Conservation (phyloP, 2,888 invertebrate species). For the Dolichopus griseipennis region DNA sequence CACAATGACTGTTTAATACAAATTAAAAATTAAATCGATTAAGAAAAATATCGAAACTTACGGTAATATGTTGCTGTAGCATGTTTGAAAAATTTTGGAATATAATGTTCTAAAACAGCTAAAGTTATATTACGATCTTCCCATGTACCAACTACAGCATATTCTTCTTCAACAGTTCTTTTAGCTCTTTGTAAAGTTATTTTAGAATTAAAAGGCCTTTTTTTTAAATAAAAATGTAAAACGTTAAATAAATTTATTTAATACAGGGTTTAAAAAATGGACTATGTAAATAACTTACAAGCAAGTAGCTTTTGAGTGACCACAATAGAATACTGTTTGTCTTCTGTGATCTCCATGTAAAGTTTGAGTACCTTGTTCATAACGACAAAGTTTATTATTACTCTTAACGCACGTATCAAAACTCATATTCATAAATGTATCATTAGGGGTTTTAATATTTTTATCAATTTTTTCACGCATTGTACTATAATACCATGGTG, state of each 20-base stretch:
- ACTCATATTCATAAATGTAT: slow-evolving; percentile 71
- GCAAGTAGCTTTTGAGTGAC: slow-evolving; percentile 69
- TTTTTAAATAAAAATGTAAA: slow-evolving; percentile 22
- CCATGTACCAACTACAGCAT: slow-evolving; percentile 79
- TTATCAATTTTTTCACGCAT: slow-evolving; percentile 54
- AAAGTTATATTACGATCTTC: slow-evolving; percentile 80
- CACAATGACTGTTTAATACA: not conserved
- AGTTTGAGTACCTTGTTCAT: slow-evolving; percentile 66
- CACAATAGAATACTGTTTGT: slow-evolving; percentile 83
- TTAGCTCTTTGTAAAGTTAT: slow-evolving; percentile 77
- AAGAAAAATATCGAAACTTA: slow-evolving; percentile 43
- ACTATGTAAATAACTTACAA: slow-evolving; percentile 50
- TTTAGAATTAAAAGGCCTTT: slow-evolving; percentile 73
- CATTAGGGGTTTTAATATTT: slow-evolving; percentile 27
- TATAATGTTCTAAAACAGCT: slow-evolving; percentile 71
- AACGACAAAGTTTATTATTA: slow-evolving; percentile 70
- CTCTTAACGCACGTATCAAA: slow-evolving; percentile 76
- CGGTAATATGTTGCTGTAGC: slow-evolving; percentile 70
- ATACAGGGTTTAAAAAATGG: too few relatives aligned
- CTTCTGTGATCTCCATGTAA: slow-evolving; percentile 76
- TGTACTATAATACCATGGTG: slow-evolving; percentile 87
- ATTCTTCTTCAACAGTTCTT: slow-evolving; percentile 73
- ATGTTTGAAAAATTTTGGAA: slow-evolving; percentile 72
- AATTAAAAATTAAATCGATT: not conserved
- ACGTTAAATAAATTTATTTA: not conserved